phyloP scores from a whole-genome alignment of 2,113 vertebrate species.

The Mustelus asterias region DNA sequence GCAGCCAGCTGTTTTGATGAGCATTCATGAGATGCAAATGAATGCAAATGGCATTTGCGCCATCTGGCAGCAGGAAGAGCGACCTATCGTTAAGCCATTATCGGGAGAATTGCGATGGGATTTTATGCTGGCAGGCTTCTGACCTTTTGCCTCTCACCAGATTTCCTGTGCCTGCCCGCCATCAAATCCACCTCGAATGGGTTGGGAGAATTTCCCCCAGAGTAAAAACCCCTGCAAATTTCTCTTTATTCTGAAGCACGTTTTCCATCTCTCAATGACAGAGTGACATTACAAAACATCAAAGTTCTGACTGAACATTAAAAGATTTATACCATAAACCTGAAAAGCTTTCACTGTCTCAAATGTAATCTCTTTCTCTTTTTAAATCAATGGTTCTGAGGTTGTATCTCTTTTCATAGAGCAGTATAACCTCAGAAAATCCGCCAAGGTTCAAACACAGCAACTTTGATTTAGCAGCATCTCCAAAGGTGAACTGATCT shows the following conservation, averaged over 20 bases:
- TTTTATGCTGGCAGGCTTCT: no score
- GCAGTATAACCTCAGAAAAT: not conserved
- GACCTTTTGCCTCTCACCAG: no score
- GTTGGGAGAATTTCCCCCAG: no score
- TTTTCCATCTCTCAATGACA: not conserved
- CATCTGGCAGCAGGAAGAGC: no score
- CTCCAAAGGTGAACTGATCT: not conserved
- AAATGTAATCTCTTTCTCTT: not conserved
- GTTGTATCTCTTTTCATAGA: not conserved
- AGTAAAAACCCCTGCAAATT: not conserved
- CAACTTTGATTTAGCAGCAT: not conserved
- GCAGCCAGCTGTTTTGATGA: no score
- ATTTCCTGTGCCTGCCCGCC: no score
- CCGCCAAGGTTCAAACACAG: not conserved
- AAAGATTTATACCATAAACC: not conserved
- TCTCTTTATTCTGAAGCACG: not conserved
- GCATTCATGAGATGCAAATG: no score
- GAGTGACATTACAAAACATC: conserved; percentile 25
- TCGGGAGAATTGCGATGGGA: no score
- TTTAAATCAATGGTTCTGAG: not conserved
- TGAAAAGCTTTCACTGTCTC: not conserved
- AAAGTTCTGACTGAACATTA: not conserved
- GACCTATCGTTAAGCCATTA: no score
- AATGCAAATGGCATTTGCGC: no score
- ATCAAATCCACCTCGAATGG: no score